Evolutionary conservation across 2,797 vertebrate genomes (phyloP), one percentile per base, ranked within the genome.

Genomic region (Sebastes diploproa): DNA sequence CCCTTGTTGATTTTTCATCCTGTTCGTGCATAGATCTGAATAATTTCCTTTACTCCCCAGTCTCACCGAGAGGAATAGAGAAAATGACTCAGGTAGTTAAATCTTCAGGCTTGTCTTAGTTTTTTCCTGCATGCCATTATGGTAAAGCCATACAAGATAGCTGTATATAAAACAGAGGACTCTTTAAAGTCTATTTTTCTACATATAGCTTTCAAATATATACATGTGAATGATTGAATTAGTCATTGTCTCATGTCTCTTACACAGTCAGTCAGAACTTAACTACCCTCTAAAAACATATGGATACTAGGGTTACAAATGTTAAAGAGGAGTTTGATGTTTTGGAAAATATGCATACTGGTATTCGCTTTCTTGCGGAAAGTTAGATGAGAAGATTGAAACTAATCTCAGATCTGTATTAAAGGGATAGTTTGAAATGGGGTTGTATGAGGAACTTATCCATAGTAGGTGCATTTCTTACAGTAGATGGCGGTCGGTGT

Each of bases 141-240:
- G 94, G 94, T 95, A 80, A 96, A 96, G 96, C 96, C 95, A 95
- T 95, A 96, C 54, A 54, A 94, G 79, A 94, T 93, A 93, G 88
- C 79, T 93, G 91, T 95, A 92, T 89, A 94, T 94, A 94, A 84
- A 89, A 91, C 89, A 93, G 89, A 94, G 82, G 86, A 92, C 88
- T 94, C 78, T 93, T 93, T 94, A 80, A 95, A 91, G 81, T 96
- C 91, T 95, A 96, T 96, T 96, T 96, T 96, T 96, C 80, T 96
- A 96, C 91, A 92, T 88, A 89, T 91, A 86, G 85, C 74, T 91
- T 92, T 89, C 77, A 79, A 86, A 88, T 84, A 87, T 90, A 69
- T 90, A 88, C 75, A 81, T 58, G 84, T 84, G 78, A 60, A 86
- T 86, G 86, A 88, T 23, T 88, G 85, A 80, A 77, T 68, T 83